Evolutionary conservation across 2,888 invertebrate species (phyloP).

Genomic region (Neelides folsomi): DNA sequence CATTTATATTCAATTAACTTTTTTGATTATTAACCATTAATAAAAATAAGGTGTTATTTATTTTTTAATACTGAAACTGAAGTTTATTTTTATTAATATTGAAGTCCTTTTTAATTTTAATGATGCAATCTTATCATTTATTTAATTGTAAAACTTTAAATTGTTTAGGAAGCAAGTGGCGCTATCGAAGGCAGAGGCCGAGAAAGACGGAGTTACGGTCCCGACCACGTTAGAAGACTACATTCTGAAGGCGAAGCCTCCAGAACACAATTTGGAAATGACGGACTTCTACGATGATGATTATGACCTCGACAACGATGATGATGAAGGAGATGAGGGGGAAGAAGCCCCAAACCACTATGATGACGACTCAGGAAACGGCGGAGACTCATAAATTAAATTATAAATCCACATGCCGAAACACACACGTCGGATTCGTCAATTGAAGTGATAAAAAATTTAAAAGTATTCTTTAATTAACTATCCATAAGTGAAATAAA

Average conservation of each 20-base stretch:
- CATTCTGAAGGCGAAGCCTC: slow-evolving; percentile 79
- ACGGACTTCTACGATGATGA: slow-evolving; percentile 94
- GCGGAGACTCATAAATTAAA: slow-evolving; percentile 31
- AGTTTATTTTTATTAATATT: too few relatives aligned
- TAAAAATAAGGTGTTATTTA: too few relatives aligned
- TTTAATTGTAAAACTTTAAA: slow-evolving; percentile 8
- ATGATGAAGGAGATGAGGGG: slow-evolving; percentile 37
- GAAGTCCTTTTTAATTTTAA: too few relatives aligned
- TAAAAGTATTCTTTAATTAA: too few relatives aligned
- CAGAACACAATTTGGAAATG: slow-evolving; percentile 72
- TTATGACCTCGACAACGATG: slow-evolving; percentile 62
- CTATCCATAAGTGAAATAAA: too few relatives aligned
- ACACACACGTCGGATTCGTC: too few relatives aligned
- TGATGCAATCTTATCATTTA: too few relatives aligned
- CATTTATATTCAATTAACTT: too few relatives aligned
- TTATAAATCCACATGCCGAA: background rate
- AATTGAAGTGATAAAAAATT: too few relatives aligned
- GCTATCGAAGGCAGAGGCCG: slow-evolving; percentile 86
- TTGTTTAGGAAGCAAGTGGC: slow-evolving; percentile 80
- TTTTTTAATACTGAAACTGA: too few relatives aligned
- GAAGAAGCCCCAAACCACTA: slow-evolving; percentile 32
- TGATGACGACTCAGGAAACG: slow-evolving; percentile 35
- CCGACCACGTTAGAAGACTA: slow-evolving; percentile 97
- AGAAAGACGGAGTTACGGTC: slow-evolving; percentile 90
- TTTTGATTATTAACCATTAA: too few relatives aligned